Conservation (phyloP, 2,797 vertebrate genomes). For the Melanogrammus aeglefinus region DNA sequence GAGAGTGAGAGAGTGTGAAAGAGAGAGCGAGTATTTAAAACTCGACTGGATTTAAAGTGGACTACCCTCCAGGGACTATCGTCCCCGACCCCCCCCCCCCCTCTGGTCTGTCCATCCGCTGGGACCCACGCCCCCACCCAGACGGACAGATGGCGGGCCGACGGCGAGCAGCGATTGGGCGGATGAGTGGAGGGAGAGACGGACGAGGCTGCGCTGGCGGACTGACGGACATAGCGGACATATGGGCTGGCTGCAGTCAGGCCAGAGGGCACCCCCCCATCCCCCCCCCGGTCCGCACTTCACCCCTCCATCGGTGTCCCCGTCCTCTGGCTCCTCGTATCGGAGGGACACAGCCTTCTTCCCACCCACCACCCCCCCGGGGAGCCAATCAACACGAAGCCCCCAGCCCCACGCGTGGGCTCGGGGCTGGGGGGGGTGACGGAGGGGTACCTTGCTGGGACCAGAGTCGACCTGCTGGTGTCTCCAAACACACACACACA, state of each 20-base stretch:
- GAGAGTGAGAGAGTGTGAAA: constrained; percentile 33
- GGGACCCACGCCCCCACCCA: constrained; percentile 14
- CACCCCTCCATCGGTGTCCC: constrained; percentile 29
- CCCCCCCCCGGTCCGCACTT: constrained; percentile 26
- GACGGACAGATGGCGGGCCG: constrained; percentile 48
- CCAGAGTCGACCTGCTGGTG: too few relatives aligned
- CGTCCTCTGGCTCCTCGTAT: constrained; percentile 7
- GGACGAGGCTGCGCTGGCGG: constrained; percentile 46
- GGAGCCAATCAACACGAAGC: too few relatives aligned
- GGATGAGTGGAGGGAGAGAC: constrained; percentile 51
- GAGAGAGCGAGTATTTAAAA: constrained; percentile 13
- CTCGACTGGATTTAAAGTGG: neutral
- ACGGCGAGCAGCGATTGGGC: constrained; percentile 36
- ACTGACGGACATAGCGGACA: constrained; percentile 39
- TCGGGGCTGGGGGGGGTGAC: too few relatives aligned
- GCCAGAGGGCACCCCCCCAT: constrained; percentile 23
- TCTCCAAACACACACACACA: too few relatives aligned
- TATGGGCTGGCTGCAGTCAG: constrained; percentile 15
- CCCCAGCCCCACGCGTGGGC: too few relatives aligned
- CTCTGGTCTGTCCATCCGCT: neutral
- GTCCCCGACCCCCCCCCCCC: too few relatives aligned
- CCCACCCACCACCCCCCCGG: too few relatives aligned
- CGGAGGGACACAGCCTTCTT: too few relatives aligned
- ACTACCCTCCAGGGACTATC: neutral
- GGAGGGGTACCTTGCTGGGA: too few relatives aligned